Evolutionary conservation across 1,140 invertebrate species (phyloP).

Genomic region (Polyergus mexicanus): DNA sequence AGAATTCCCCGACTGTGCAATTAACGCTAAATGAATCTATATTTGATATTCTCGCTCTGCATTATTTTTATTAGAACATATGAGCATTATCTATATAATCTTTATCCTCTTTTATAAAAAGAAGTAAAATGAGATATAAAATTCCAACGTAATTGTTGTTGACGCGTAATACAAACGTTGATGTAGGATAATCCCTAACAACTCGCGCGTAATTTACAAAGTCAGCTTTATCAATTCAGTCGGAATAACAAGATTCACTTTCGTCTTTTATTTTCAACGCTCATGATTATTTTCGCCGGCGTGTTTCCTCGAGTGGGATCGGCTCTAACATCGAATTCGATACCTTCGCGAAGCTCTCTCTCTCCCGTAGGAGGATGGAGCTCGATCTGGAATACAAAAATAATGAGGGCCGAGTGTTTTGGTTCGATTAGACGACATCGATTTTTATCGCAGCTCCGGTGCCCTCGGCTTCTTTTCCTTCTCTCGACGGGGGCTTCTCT

Average conservation of each 20-base stretch:
- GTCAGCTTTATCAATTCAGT: not conserved
- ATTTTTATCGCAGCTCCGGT: constrained; percentile 73
- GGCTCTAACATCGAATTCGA: constrained; percentile 44
- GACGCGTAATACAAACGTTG: not conserved
- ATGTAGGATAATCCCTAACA: not conserved
- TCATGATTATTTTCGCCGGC: constrained; percentile 8
- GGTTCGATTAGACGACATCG: constrained; percentile 79
- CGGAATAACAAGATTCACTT: not conserved
- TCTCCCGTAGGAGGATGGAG: not conserved
- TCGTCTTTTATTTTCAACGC: not conserved
- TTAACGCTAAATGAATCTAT: not conserved
- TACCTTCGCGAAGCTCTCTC: constrained; percentile 6
- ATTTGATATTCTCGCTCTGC: not conserved
- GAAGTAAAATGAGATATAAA: not conserved
- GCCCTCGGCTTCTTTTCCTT: constrained; percentile 51
- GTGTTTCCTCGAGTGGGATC: constrained; percentile 35
- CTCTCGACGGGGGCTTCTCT: constrained; percentile 35
- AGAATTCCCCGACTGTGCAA: not conserved
- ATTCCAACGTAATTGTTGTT: not conserved
- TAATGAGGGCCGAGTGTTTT: constrained; percentile 78
- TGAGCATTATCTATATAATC: not conserved
- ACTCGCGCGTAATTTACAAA: not conserved
- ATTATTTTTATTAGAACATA: not conserved
- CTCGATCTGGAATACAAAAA: constrained; percentile 64
- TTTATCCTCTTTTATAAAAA: not conserved